Conservation (phyloP, 1,140 invertebrate genomes). For the Vanessa tameamea region DNA sequence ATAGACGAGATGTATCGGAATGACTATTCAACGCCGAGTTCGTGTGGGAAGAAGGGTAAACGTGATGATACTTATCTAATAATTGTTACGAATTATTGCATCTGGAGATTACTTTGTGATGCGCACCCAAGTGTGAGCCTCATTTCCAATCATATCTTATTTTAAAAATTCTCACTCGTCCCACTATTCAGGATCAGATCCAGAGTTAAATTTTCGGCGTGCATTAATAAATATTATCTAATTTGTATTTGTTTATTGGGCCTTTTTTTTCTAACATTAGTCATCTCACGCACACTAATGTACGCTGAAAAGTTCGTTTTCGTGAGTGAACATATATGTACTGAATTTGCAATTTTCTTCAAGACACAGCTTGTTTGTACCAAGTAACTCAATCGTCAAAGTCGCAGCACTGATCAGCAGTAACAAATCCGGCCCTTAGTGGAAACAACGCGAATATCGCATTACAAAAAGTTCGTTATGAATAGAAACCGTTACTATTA, state of each 20-base stretch:
- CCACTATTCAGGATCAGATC: too few relatives aligned
- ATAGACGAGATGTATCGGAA: constrained; percentile 64
- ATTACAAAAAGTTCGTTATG: constrained; percentile 78
- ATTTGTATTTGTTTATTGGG: too few relatives aligned
- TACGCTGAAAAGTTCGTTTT: too few relatives aligned
- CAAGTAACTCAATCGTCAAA: constrained; percentile 62
- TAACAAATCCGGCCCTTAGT: constrained; percentile 69
- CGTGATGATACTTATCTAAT: constrained; percentile 76
- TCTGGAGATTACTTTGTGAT: constrained; percentile 50
- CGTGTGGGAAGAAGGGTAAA: constrained; percentile 77
- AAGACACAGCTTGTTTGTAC: not conserved
- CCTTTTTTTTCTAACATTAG: too few relatives aligned
- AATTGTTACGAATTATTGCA: constrained; percentile 76
- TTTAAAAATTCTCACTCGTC: too few relatives aligned
- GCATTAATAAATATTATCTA: too few relatives aligned
- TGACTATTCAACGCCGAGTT: constrained; percentile 61
- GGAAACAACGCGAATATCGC: constrained; percentile 73
- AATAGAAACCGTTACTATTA: constrained; percentile 77
- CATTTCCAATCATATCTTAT: not conserved
- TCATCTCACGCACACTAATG: too few relatives aligned
- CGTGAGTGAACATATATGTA: not conserved
- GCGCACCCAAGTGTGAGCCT: constrained; percentile 7
- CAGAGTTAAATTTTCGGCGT: too few relatives aligned
- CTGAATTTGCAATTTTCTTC: constrained; percentile 4
- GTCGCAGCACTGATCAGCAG: constrained; percentile 39